These are phyloP conservation scores for Tuberolachnus salignus DNA, from an alignment of 2,888 invertebrate species.

Conservation along the genomic window DNA sequence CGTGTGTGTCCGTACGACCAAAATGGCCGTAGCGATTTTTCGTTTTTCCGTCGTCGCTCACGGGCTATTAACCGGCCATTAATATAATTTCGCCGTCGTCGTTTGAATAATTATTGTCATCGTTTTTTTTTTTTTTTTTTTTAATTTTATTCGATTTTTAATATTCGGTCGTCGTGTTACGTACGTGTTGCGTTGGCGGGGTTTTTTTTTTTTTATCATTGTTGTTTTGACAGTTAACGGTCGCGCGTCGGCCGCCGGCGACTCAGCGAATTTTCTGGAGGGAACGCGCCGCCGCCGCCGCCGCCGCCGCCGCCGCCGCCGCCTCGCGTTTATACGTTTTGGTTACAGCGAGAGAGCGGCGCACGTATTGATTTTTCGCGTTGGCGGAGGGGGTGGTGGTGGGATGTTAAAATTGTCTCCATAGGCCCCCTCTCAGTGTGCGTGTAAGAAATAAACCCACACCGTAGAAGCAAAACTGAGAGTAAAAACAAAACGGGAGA, in stretches of 20 bases:
- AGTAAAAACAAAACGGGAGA: too few relatives aligned
- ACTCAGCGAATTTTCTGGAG: background rate
- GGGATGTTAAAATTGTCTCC: background rate
- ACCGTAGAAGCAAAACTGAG: too few relatives aligned
- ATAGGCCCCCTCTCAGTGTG: background rate
- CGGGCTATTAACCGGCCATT: background rate
- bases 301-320: background rate
- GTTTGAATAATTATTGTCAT: too few relatives aligned
- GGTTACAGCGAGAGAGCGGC: too few relatives aligned
- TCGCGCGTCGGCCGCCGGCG: background rate
- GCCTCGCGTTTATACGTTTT: too few relatives aligned
- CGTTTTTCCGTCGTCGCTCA: background rate
- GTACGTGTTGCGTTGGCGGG: too few relatives aligned
- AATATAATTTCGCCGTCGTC: too few relatives aligned
- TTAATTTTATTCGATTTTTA: too few relatives aligned
- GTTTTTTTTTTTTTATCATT: too few relatives aligned
- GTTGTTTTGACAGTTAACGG: background rate
- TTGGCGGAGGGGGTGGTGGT: background rate
- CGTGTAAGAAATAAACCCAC: too few relatives aligned
- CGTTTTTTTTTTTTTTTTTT: too few relatives aligned
- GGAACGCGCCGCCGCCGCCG: background rate
- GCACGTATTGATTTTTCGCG: background rate
- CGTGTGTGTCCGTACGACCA: background rate
- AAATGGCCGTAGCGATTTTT: conserved; percentile 6
- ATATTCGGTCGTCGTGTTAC: too few relatives aligned